Percentiles rank a stretch among this genome's conserved stretches.
Evolutionary conservation across 2,888 invertebrate genomes (phyloP).

Genomic region (Sphaeridia pumilis): DNA sequence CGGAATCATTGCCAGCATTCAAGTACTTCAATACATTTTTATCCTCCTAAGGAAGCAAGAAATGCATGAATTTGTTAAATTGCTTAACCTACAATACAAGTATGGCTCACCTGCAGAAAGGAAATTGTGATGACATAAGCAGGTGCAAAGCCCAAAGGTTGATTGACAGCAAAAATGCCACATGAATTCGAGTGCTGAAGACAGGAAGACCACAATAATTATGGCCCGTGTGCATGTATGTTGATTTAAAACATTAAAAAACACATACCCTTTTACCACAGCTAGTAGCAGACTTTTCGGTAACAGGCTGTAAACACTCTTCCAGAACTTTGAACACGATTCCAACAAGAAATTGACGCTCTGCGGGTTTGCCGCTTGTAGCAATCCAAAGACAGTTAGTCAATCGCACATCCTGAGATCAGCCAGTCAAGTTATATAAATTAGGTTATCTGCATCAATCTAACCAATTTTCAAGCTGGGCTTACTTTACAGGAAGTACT

Average conservation of each 20-base stretch:
- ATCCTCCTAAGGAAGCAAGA: slow-evolving; percentile 17
- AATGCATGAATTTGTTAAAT: not conserved
- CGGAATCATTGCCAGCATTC: slow-evolving; percentile 20
- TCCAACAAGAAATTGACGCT: slow-evolving; percentile 17
- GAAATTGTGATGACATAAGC: slow-evolving; percentile 32
- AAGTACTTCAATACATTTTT: slow-evolving; percentile 23
- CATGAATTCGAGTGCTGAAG: slow-evolving; percentile 29
- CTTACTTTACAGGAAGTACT: slow-evolving; percentile 24
- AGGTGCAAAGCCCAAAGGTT: slow-evolving; percentile 25
- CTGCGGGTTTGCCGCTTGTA: not conserved
- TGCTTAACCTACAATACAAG: not conserved
- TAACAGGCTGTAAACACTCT: slow-evolving; percentile 24
- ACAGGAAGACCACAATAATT: not conserved
- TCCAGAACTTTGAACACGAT: slow-evolving; percentile 29
- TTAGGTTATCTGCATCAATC: not conserved
- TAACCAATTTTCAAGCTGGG: not conserved
- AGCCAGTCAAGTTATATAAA: not conserved
- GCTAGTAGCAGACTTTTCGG: slow-evolving; percentile 10
- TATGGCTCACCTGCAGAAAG: slow-evolving; percentile 19
- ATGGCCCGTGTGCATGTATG: not conserved
- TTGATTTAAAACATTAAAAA: not conserved
- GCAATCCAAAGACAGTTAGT: slow-evolving; percentile 35
- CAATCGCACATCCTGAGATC: slow-evolving; percentile 23
- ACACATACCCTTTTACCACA: slow-evolving; percentile 8
- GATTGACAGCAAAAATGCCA: slow-evolving; percentile 20